Base-by-base conservation (phyloP, 2,113 vertebrate species). In the Platichthys flesus region DNA sequence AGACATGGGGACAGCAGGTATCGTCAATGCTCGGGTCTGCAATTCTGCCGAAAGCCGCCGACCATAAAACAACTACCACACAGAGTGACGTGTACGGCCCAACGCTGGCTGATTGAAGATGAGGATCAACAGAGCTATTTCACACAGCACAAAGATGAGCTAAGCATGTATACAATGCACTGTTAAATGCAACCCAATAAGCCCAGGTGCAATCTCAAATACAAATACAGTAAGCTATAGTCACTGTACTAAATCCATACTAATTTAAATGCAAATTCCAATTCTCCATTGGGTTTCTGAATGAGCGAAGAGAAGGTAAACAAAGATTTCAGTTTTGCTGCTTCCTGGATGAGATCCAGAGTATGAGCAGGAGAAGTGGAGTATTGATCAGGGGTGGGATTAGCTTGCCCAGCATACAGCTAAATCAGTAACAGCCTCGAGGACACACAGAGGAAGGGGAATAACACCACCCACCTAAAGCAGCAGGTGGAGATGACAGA, bases 351-450 rank as follows among this genome's bases (percentile, higher is more conserved):
- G 63, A 21, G 67, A 84, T 78, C 81, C 81, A 84, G 68, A 69
- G 61, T 23, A 76, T 66, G 13, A 82, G 81, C 49, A 57, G 47
- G 56, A 78, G 75, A 77, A 82, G 81, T 56, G 75, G 77, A 77
- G 65, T 84, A 91, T 92, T 82, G 84, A 92, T 91, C 79, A 79
- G 62, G 64, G 18, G 67, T 47, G 66, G 81, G 87, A 85, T 85
- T 84, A 86, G 78, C 74, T 65, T 74, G 81, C 70, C 74, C 71
- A 80, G 83, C 77, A 79, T 72, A 71, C 74, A 80, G 69, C 72
- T 85, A 70, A 85, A 83, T 81, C 81, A 84, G 80, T 51, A 85
- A 73, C 65, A 49, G 78, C 59, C 69, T 51, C 66, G 71, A 74
- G 83, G 75, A 78, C 61, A 63, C 47, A 51, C 56, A 66, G 60